phyloP scores from a whole-genome alignment of 2,113 vertebrate species.

The Varanus salvator region DNA sequence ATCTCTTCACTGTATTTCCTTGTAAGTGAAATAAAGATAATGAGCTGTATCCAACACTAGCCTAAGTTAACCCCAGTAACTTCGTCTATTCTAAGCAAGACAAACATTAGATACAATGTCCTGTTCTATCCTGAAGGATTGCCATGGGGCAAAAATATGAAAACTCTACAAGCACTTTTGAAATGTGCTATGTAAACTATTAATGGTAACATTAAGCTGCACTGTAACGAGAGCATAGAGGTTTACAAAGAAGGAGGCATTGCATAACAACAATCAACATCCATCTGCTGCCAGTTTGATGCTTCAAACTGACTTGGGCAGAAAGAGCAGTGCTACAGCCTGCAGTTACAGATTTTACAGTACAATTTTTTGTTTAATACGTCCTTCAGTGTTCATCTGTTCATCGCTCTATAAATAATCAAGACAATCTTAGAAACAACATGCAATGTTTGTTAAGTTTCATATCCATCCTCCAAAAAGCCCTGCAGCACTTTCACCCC shows the following conservation, averaged over 20 bases:
- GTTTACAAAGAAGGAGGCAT: neutral
- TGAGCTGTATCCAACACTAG: too few species aligned
- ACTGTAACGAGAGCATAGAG: constrained; percentile 1
- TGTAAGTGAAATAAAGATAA: neutral
- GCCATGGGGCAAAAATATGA: neutral
- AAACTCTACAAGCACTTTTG: neutral
- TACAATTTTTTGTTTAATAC: constrained; percentile 40
- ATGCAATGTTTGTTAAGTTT: constrained; percentile 58
- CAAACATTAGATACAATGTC: too few species aligned
- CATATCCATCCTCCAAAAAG: constrained; percentile 49
- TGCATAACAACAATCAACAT: neutral
- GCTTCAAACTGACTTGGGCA: neutral
- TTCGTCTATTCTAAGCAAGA: too few species aligned
- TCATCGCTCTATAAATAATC: constrained; percentile 61
- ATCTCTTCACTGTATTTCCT: neutral
- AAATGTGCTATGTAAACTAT: neutral
- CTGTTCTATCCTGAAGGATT: neutral
- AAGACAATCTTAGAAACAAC: constrained; percentile 50
- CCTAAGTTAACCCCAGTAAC: too few species aligned
- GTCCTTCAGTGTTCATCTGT: constrained; percentile 51
- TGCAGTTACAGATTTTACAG: neutral
- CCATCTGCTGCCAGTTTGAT: neutral
- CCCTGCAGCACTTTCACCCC: constrained; percentile 45
- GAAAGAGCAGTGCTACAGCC: constrained; percentile 32
- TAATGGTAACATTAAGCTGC: neutral